Evolutionary conservation across 2,113 vertebrate species (phyloP), one percentile per base, ranked within the genome.

Genomic region (Porphyrio hochstetteri): DNA sequence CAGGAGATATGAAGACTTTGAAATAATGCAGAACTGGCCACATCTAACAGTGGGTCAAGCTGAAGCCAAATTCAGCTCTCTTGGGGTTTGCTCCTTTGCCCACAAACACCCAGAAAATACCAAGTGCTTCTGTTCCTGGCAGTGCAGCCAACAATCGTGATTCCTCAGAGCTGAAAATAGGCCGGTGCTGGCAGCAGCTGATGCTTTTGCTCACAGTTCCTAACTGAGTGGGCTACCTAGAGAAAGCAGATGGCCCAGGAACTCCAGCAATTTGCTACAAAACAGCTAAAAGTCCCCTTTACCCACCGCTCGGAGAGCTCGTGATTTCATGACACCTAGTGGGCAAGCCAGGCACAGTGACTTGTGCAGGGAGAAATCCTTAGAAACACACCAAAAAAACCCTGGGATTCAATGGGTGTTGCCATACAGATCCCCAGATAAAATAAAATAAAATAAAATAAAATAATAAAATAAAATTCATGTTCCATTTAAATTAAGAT

Each of bases 141-240:
- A 72, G 48, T 0, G 0, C 69, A 82, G 92, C 92, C 93, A 95
- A 84, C 59, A 80, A 25, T 97, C 96, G 96, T 97, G 97, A 97
- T 97, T 97, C 96, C 94, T 93, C 0, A 3, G 63, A 57, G 86
- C 95, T 71, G 84, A 97, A 97, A 97, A 97, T 97, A 97, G 93
- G 78, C 33, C 0, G 8, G 27, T 35, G 63, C 87, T 96, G 97
- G 95, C 67, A 29, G 87, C 72, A 95, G 90, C 86, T 92, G 88
- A 88, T 92, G 88, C 92, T 96, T 95, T 94, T 95, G 90, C 93
- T 93, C 95, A 90, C 92, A 95, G 94, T 1, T 97, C 89, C 88
- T 84, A 82, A 56, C 82, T 86, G 97, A 94, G 97, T 96, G 92
- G 97, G 97, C 92, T 94, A 65, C 88, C 93, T 94, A 86, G 64